Evolutionary conservation across 2,113 vertebrate species (phyloP), one percentile per base, ranked within the genome.

Genomic region (Argyrosomus japonicus): DNA sequence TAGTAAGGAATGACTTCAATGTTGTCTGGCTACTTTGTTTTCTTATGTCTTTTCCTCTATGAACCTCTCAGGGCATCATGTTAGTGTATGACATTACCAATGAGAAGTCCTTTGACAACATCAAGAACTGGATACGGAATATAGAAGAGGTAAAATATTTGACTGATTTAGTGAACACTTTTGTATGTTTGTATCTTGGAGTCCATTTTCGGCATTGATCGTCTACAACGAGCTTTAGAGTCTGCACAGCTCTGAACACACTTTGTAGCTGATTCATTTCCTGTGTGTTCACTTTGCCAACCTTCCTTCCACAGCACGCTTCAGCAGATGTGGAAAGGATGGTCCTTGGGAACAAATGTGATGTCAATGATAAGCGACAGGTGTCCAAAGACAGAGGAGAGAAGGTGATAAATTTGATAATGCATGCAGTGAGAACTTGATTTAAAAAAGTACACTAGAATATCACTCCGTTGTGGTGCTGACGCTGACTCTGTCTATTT

Each of bases 271-370:
- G 4, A 43, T 5, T 12, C 3, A 10, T 47, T 21, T 58, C 29
- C 45, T 15, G 17, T 63, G 6, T 57, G 23, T 68, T 65, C 25
- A 51, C 17, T 1, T 17, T 2, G 0, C 8, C 2, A 14, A 0
- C 14, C 14, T 76, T 3, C 32, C 50, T 27, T 65, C 19, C 65
- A 1, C 88, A 99, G 98, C 98, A 99, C 1, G 98, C 98, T 32
- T 99, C 98, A 51, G 97, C 97, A 2, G 98, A 99, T 1, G 98
- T 99, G 3, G 98, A 99, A 77, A 97, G 98, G 92, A 99, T 99
- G 98, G 97, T 99, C 67, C 95, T 99, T 1, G 98, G 98, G 3
- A 99, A 99, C 92, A 99, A 99, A 91, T 99, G 98, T 60, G 98
- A 99, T 0, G 96, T 97, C n/a, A 99, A 99, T 1, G 97, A 99